A percentile compares a stretch with the other conserved stretches of the same genome.
These are phyloP conservation scores for Drosophila lacicola DNA, from an alignment of 2,888 invertebrate species.

Conservation along the genomic window DNA sequence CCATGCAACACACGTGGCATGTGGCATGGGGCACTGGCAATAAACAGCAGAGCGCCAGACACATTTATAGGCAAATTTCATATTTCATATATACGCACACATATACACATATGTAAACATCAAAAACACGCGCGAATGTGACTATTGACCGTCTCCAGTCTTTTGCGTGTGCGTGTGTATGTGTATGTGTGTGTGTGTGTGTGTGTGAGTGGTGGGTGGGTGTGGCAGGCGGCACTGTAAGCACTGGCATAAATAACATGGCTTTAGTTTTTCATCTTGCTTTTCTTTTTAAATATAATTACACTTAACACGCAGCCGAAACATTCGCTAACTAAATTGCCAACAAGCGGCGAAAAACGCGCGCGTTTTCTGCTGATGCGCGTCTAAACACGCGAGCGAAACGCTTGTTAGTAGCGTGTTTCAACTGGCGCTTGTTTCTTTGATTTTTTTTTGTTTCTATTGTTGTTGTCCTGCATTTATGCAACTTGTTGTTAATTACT, in stretches of 20 bases:
- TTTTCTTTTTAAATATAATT: conserved; percentile 75
- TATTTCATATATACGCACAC: conserved; percentile 53
- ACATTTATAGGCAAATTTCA: conserved; percentile 78
- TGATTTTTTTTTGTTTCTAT: conserved; percentile 3
- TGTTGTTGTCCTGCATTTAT: conserved; percentile 35
- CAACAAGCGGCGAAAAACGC: conserved; percentile 66
- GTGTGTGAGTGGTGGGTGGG: conserved; percentile 14
- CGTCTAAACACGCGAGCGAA: conserved; percentile 59
- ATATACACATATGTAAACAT: conserved; percentile 14
- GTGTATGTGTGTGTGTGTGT: conserved; percentile 8
- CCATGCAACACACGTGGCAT: conserved; percentile 40
- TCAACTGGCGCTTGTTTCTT: conserved; percentile 11
- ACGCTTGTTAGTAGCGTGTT: conserved; percentile 33
- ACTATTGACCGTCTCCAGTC: conserved; percentile 48
- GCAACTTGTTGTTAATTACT: conserved; percentile 34
- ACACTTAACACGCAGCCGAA: conserved; percentile 77
- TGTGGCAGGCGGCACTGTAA: conserved; percentile 24
- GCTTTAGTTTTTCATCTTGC: conserved; percentile 37
- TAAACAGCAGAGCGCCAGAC: conserved; percentile 71
- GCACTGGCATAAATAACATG: conserved; percentile 63
- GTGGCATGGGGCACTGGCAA: conserved; percentile 23
- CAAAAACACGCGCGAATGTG: conserved; percentile 20
- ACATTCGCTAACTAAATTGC: conserved; percentile 65
- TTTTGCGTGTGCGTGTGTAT: conserved; percentile 4
- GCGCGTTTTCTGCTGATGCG: conserved; percentile 41